A percentile compares a stretch with the other conserved stretches of the same genome.
phyloP scores from a whole-genome alignment of 2,888 invertebrate genomes.

The Agrochola macilenta region DNA sequence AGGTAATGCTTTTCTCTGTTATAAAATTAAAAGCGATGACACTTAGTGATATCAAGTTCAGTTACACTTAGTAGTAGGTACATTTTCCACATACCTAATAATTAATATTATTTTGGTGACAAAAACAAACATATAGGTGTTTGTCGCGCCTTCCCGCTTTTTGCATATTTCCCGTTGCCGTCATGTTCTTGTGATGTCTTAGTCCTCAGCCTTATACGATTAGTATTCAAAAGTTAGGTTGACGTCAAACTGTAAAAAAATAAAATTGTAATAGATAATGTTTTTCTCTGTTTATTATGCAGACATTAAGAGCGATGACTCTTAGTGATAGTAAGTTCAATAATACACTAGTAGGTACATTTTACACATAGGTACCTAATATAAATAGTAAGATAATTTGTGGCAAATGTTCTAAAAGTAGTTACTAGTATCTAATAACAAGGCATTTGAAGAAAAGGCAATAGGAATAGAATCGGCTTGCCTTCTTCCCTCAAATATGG shows the following conservation, averaged over 20 bases:
- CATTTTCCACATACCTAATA: no score
- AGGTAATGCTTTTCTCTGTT: no score
- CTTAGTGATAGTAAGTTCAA: constrained; percentile 14
- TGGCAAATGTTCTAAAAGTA: not conserved
- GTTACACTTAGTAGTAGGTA: no score
- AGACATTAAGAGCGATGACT: not conserved
- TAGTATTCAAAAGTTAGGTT: not conserved
- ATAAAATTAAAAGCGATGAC: no score
- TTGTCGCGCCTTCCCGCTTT: no score
- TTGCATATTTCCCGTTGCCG: not conserved
- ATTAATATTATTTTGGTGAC: no score
- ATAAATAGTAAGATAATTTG: not conserved
- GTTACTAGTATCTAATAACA: no score
- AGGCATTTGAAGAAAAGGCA: not conserved
- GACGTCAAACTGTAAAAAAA: not conserved
- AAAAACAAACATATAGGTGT: no score
- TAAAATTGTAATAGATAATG: no score
- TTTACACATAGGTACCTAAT: not conserved
- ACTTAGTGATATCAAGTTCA: no score
- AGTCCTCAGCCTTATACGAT: not conserved
- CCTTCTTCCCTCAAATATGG: no score
- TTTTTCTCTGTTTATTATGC: not conserved
- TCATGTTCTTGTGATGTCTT: not conserved
- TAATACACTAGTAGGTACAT: not conserved
- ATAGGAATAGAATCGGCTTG: not conserved